These are phyloP conservation scores for Diplazon laetatorius DNA, from an alignment of 2,888 invertebrate genomes.

Conservation along the genomic window DNA sequence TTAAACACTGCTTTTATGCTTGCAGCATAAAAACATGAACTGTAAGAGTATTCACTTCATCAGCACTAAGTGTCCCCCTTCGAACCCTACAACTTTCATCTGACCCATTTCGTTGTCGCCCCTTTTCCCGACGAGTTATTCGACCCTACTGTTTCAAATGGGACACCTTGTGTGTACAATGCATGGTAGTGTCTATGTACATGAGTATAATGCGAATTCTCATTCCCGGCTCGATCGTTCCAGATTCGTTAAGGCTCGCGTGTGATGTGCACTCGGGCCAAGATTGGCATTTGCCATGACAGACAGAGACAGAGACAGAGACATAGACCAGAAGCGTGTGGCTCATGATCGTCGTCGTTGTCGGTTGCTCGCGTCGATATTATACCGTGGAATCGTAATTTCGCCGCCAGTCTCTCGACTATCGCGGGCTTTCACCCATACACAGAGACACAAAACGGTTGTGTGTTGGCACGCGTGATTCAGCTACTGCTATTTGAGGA, in stretches of 20 bases:
- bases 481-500: not conserved
- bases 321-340: too few species aligned
- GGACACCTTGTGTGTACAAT: too few species aligned
- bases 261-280: slow-evolving; percentile 19
- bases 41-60: too few species aligned
- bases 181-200: too few species aligned
- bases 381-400: slow-evolving; percentile 53
- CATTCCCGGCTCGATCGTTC: slow-evolving; percentile 58
- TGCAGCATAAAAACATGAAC: too few species aligned
- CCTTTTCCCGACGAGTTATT: too few species aligned
- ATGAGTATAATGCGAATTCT: slow-evolving; percentile 58
- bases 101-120: too few species aligned
- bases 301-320: too few species aligned
- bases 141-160: too few species aligned
- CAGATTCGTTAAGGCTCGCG: slow-evolving; percentile 59
- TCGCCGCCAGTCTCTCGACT: slow-evolving; percentile 13
- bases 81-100: too few species aligned
- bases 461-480: slow-evolving; percentile 5
- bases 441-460: not conserved
- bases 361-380: slow-evolving; percentile 36
- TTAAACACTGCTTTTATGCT: too few species aligned
- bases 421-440: slow-evolving; percentile 47
- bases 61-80: too few species aligned
- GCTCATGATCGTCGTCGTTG: slow-evolving; percentile 34
- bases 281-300: slow-evolving; percentile 10